phyloP scores from a whole-genome alignment of 1,140 invertebrate genomes.

The Euschistus heros region DNA sequence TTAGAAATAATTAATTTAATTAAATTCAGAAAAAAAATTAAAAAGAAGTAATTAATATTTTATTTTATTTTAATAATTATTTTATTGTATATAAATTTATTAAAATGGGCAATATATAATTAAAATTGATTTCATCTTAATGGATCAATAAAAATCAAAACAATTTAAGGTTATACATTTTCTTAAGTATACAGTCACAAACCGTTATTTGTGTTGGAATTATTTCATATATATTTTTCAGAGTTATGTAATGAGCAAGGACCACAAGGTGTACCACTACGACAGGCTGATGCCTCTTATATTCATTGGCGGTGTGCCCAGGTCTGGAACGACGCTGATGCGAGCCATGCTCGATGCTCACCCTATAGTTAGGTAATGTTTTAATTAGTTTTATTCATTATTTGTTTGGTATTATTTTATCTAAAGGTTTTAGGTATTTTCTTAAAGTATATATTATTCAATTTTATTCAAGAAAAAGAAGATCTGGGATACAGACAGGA shows the following conservation, averaged over 20 bases:
- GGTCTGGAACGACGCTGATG: conserved; percentile 94
- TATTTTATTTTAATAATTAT: too few relatives aligned
- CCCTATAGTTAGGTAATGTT: conserved; percentile 73
- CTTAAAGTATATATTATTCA: background rate
- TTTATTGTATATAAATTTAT: too few relatives aligned
- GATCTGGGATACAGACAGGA: too few relatives aligned
- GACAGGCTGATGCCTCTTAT: conserved; percentile 84
- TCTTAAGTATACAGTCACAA: too few relatives aligned
- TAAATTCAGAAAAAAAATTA: too few relatives aligned
- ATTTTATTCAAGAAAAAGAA: background rate
- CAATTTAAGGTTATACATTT: too few relatives aligned
- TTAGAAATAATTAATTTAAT: too few relatives aligned
- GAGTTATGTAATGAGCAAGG: conserved; percentile 49
- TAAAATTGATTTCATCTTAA: too few relatives aligned
- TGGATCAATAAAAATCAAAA: too few relatives aligned
- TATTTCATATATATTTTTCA: conserved; percentile 36
- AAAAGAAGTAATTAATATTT: too few relatives aligned
- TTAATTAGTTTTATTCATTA: background rate
- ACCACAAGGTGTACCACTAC: conserved; percentile 58
- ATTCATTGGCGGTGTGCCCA: conserved; percentile 93
- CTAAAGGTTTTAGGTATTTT: background rate
- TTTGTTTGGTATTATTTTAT: background rate
- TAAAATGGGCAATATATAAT: too few relatives aligned
- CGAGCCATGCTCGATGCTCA: conserved; percentile 97
- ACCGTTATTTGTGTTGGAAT: too few relatives aligned